phyloP scores from a whole-genome alignment of 2,797 vertebrate species.

The Propithecus perrieri region DNA sequence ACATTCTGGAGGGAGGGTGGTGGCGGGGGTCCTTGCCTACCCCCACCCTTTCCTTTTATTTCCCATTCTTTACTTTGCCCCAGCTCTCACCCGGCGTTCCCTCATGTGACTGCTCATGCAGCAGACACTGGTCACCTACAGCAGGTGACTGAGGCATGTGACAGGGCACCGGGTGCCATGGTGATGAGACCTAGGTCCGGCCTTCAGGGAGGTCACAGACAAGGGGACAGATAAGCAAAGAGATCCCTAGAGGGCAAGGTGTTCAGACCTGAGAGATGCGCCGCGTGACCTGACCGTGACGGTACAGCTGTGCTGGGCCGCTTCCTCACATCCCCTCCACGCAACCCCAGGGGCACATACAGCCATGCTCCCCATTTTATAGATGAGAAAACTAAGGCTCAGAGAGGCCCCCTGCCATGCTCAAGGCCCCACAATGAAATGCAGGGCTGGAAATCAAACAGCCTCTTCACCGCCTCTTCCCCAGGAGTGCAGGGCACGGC shows the following conservation, averaged over 20 bases:
- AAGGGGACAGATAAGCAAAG: background rate
- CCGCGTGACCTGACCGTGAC: no score
- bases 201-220: background rate
- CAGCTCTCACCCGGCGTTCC: background rate
- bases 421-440: background rate
- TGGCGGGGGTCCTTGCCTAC: background rate
- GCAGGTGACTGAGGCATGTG: background rate
- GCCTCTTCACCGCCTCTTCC: background rate
- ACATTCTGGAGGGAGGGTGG: background rate
- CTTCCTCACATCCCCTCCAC: background rate
- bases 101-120: background rate
- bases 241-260: background rate
- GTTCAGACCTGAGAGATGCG: background rate
- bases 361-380: background rate
- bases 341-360: background rate
- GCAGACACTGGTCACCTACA: background rate
- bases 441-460: background rate
- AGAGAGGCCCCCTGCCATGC: background rate
- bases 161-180: fast-evolving
- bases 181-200: background rate
- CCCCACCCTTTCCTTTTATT: background rate
- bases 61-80: background rate
- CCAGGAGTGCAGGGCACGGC: background rate
- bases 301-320: fast-evolving
- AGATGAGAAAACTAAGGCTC: background rate